These are phyloP conservation scores for Chrysolina haemoptera DNA, from an alignment of 2,888 invertebrate species.

Conservation along the genomic window DNA sequence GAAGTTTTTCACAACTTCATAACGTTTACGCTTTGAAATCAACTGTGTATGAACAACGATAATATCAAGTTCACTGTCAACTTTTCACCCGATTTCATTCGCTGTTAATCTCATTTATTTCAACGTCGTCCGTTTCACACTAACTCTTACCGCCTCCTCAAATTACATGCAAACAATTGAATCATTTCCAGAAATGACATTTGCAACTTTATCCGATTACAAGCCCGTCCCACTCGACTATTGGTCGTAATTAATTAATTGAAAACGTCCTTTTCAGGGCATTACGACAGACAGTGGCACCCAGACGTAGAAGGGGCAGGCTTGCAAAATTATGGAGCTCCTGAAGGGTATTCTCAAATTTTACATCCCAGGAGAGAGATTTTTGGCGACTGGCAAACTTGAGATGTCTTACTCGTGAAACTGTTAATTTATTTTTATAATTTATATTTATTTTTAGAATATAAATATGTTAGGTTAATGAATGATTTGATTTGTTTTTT, in stretches of 20 bases:
- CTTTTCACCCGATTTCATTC: conserved; percentile 7
- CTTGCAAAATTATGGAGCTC: conserved; percentile 26
- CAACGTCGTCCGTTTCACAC: background rate
- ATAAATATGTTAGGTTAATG: too few species aligned
- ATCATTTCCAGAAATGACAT: background rate
- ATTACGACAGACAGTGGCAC: conserved; percentile 63
- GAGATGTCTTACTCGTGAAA: background rate
- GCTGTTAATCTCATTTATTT: background rate
- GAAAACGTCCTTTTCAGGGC: conserved; percentile 59
- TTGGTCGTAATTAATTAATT: conserved; percentile 3
- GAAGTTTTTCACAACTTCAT: too few species aligned
- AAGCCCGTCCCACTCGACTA: background rate
- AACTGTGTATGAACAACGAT: too few species aligned
- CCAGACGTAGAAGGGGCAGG: conserved; percentile 47
- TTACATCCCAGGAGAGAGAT: conserved; percentile 46
- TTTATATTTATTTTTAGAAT: too few species aligned
- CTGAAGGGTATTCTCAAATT: conserved; percentile 36
- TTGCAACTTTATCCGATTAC: background rate
- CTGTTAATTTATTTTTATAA: background rate
- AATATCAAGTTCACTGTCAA: background rate
- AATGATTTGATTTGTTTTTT: too few species aligned
- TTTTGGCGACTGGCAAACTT: conserved; percentile 18
- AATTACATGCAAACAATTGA: background rate
- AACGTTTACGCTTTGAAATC: too few species aligned
- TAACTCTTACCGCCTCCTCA: background rate